A percentile compares a stretch with the other conserved stretches of the same genome.
These are phyloP conservation scores for Brachyhypopomus occidentalis DNA, from an alignment of 2,113 vertebrate genomes.

Conservation along the genomic window DNA sequence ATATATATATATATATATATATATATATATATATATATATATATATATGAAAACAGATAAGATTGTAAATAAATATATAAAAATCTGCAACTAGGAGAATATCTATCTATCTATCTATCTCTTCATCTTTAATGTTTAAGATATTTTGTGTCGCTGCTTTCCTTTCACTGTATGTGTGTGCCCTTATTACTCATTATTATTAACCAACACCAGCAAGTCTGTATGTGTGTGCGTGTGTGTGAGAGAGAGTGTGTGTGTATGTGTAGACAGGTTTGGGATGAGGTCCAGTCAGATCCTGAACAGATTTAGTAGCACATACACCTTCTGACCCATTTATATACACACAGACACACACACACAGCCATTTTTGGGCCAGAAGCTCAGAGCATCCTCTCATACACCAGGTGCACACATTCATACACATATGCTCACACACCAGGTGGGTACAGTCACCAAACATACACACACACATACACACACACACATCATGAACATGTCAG, in stretches of 20 bases:
- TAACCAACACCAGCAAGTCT: background rate
- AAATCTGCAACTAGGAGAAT: too few species aligned
- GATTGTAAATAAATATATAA: too few species aligned
- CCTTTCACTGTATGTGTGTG: background rate
- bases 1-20: too few species aligned
- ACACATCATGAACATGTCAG: slow-evolving; percentile 20
- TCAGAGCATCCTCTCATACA: background rate
- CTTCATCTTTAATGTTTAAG: background rate
- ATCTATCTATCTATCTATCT: background rate
- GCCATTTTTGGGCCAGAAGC: slow-evolving; percentile 35
- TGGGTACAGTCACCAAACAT: background rate
- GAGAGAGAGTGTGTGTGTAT: slow-evolving; percentile 22
- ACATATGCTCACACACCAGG: background rate
- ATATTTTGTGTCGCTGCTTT: background rate
- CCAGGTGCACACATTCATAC: background rate
- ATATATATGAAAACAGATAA: too few species aligned
- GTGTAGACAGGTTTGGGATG: slow-evolving; percentile 6
- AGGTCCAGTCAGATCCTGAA: slow-evolving; percentile 40
- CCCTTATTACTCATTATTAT: too few species aligned
- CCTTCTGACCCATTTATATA: slow-evolving; percentile 42
- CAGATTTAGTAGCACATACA: slow-evolving; percentile 32
- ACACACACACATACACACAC: slow-evolving; percentile 26
- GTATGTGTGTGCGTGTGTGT: slow-evolving; percentile 8
- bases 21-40: too few species aligned
- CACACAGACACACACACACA: background rate